Percentiles rank a stretch among this genome's conserved stretches.
Evolutionary conservation across 2,888 invertebrate species (phyloP).

Genomic region (Hypena proboscidalis): DNA sequence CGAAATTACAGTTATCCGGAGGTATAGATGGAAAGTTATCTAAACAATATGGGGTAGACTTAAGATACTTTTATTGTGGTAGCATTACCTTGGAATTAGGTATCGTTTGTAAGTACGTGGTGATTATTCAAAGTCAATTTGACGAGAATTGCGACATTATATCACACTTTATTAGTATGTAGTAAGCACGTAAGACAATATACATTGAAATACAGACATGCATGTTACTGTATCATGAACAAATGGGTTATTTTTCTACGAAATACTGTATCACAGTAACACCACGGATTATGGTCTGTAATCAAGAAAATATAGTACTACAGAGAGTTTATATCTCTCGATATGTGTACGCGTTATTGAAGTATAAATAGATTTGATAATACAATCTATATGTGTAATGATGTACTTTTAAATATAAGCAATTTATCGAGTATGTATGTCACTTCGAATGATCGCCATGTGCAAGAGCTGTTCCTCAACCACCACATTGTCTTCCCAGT

Average conservation of each 20-base stretch:
- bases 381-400: too few relatives aligned
- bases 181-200: neutral
- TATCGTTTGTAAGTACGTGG: constrained; percentile 12
- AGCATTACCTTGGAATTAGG: constrained; percentile 55
- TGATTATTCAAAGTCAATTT: constrained; percentile 9
- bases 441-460: constrained; percentile 12
- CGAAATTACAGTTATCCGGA: neutral
- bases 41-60: constrained; percentile 45
- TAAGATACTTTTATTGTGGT: constrained; percentile 63
- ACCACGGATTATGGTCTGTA: too few relatives aligned
- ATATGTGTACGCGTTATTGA: too few relatives aligned
- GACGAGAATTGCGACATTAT: neutral
- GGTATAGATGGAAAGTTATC: constrained; percentile 19
- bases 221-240: too few relatives aligned
- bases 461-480: constrained; percentile 8
- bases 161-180: neutral
- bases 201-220: too few relatives aligned
- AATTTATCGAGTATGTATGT: neutral
- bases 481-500: constrained; percentile 46
- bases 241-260: constrained; percentile 11
- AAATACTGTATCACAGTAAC: neutral
- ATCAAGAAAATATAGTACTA: too few relatives aligned
- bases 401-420: too few relatives aligned
- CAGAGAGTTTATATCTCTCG: too few relatives aligned
- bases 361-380: too few relatives aligned